Evolutionary conservation across 2,113 vertebrate genomes (phyloP).

Genomic region (Mus musculus): DNA sequence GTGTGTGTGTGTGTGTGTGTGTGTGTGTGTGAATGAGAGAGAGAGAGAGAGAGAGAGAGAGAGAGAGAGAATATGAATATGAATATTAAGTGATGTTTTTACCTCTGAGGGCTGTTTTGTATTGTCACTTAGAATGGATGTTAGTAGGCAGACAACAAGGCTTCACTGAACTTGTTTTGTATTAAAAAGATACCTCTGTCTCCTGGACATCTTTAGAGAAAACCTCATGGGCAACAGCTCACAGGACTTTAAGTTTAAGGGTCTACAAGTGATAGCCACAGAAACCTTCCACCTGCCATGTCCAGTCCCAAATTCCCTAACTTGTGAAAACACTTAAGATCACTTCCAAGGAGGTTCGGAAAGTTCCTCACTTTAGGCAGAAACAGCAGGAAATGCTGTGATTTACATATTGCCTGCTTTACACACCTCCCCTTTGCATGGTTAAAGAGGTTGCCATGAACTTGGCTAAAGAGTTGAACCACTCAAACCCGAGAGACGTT

Average conservation of each 20-base stretch:
- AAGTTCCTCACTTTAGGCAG: background rate
- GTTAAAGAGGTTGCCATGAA: background rate
- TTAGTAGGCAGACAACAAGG: background rate
- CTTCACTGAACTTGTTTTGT: constrained; percentile 5
- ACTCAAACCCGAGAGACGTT: background rate
- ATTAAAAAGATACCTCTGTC: background rate
- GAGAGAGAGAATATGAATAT: too few species aligned
- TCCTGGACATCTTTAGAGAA: background rate
- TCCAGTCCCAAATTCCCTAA: background rate
- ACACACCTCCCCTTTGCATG: background rate
- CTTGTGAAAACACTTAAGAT: constrained; percentile 39
- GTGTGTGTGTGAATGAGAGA: too few species aligned
- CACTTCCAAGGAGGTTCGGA: background rate
- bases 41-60: too few species aligned
- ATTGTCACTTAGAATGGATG: background rate
- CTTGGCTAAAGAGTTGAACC: background rate
- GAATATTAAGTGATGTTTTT: constrained; percentile 29
- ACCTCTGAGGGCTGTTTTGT: constrained; percentile 20
- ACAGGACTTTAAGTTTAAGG: background rate
- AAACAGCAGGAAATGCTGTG: background rate
- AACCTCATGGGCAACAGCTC: background rate
- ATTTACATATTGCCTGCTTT: background rate
- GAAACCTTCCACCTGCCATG: background rate
- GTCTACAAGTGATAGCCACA: background rate
- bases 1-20: too few species aligned